A percentile compares a stretch with the other conserved stretches of the same genome.
Conservation (phyloP, 2,113 vertebrate species). For the Pseudonaja textilis region DNA sequence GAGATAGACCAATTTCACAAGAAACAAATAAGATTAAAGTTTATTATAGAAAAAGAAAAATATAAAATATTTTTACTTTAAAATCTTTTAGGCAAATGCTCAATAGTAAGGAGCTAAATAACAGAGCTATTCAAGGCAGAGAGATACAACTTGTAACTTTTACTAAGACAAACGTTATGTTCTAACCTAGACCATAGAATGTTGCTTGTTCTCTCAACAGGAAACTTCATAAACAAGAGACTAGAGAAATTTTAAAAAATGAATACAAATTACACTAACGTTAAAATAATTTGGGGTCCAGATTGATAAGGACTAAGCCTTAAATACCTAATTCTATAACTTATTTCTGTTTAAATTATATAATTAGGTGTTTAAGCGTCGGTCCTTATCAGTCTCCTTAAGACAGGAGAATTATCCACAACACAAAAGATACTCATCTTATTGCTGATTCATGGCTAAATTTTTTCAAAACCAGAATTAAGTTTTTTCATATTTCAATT, state of each 20-base stretch:
- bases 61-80: not conserved
- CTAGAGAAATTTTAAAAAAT: not conserved
- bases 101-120: not conserved
- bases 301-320: not conserved
- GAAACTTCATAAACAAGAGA: not conserved
- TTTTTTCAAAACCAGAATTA: not conserved
- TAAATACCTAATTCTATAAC: not conserved
- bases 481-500: not conserved
- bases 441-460: not conserved
- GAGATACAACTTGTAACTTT: not conserved
- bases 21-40: not conserved
- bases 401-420: not conserved
- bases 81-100: not conserved
- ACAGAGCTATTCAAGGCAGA: not conserved
- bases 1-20: not conserved
- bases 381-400: not conserved
- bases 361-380: no score
- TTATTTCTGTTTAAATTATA: not conserved
- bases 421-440: not conserved
- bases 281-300: not conserved
- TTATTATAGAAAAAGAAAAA: not conserved
- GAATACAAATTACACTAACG: not conserved
- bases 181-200: not conserved
- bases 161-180: not conserved
- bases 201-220: not conserved